These are phyloP conservation scores for Pentamera pediparva DNA, from an alignment of 53 echinoderm and acorn worm genomes.

Conservation along the genomic window DNA sequence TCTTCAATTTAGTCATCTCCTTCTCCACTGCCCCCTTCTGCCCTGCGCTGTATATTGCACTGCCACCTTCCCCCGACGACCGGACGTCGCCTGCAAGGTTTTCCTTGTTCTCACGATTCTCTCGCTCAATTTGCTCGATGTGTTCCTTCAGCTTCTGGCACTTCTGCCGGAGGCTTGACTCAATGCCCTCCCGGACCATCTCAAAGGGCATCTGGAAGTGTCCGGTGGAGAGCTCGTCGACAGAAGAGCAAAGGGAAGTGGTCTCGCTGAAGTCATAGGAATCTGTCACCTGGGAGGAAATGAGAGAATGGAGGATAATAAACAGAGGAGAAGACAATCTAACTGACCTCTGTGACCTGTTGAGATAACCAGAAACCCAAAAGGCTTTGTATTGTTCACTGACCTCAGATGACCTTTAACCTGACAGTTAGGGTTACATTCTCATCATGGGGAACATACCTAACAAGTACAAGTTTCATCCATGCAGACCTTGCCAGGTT, in stretches of 20 bases:
- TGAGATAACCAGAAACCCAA: no score
- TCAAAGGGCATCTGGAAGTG: constrained; percentile 99
- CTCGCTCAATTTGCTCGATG: constrained; percentile 88
- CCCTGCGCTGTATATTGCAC: constrained; percentile 28
- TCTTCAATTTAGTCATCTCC: constrained; percentile 64
- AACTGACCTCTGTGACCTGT: no score
- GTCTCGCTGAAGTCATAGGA: constrained; percentile 50
- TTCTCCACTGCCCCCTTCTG: constrained; percentile 40
- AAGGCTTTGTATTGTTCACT: no score
- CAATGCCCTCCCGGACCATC: constrained; percentile 97
- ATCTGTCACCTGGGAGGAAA: neutral
- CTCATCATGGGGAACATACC: no score
- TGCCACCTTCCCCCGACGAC: constrained; percentile 1
- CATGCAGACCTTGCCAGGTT: no score
- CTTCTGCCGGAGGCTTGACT: constrained; percentile 73
- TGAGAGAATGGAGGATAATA: no score
- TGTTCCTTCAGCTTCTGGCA: constrained; percentile 81
- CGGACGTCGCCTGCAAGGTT: constrained; percentile 30
- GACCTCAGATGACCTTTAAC: no score
- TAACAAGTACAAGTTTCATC: no score
- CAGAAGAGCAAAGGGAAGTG: constrained; percentile 62
- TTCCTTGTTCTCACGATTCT: constrained; percentile 56
- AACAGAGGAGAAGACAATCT: no score
- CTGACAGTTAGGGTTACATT: no score
- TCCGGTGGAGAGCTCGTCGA: constrained; percentile 79